Percentiles rank a stretch among this genome's conserved stretches.
Conservation (phyloP, 2,888 invertebrate genomes). For the Cataglyphis albicans region DNA sequence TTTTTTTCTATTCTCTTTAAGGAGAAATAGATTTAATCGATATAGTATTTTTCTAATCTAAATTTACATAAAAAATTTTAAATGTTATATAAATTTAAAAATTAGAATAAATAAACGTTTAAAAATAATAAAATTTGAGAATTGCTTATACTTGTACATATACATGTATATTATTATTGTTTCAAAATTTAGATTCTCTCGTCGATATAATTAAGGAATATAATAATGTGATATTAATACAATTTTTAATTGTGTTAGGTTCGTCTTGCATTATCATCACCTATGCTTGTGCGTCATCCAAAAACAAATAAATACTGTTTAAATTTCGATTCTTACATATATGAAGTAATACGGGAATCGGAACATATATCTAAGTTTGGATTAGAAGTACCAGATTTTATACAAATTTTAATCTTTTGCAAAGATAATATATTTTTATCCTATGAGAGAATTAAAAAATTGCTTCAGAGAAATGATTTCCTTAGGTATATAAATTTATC, state of each 20-base stretch:
- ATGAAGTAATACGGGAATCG: slow-evolving; percentile 92
- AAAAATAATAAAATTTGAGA: neutral
- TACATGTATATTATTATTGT: neutral
- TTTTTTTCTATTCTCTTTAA: neutral
- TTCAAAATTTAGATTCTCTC: neutral
- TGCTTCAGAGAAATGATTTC: slow-evolving; percentile 89
- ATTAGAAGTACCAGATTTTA: slow-evolving; percentile 91
- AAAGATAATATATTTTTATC: slow-evolving; percentile 90
- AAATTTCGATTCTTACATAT: slow-evolving; percentile 91
- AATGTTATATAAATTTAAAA: neutral
- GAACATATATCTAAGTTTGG: slow-evolving; percentile 93
- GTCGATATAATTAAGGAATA: neutral
- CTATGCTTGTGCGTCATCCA: slow-evolving; percentile 90
- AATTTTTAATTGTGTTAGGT: slow-evolving; percentile 86
- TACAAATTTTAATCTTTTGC: slow-evolving; percentile 91
- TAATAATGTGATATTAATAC: no score
- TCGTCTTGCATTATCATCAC: slow-evolving; percentile 89
- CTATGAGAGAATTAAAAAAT: slow-evolving; percentile 88
- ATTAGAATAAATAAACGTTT: neutral
- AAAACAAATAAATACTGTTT: slow-evolving; percentile 89
- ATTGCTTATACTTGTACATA: neutral
- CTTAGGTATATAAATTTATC: slow-evolving; percentile 73
- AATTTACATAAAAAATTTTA: neutral
- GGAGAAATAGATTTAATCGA: neutral
- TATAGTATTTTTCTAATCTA: neutral